Conservation (phyloP, 2,888 invertebrate genomes). For the Agapostemon virescens region DNA sequence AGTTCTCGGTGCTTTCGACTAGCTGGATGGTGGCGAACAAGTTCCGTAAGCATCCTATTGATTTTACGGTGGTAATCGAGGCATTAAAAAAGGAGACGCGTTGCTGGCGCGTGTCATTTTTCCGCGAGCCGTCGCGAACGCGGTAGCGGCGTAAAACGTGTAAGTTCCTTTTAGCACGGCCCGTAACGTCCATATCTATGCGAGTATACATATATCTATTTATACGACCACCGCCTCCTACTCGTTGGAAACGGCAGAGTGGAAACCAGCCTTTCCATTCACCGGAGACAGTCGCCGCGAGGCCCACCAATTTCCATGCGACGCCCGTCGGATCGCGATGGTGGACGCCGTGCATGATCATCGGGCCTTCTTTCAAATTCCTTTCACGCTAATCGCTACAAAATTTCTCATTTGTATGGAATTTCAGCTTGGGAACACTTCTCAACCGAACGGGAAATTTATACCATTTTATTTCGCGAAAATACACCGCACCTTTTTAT, state of each 20-base stretch:
- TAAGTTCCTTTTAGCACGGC: conserved; percentile 36
- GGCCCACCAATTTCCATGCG: conserved; percentile 21
- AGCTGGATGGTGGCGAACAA: too few species aligned
- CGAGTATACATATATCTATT: conserved; percentile 53
- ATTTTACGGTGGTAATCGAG: not conserved
- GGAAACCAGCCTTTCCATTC: conserved; percentile 42
- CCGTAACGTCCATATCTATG: conserved; percentile 43
- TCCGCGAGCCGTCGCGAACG: conserved; percentile 5
- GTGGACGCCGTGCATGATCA: not conserved
- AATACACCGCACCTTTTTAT: not conserved
- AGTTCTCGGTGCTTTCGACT: too few species aligned
- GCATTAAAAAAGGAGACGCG: conserved; percentile 25
- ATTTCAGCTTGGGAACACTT: not conserved
- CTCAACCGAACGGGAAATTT: not conserved
- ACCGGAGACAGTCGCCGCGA: not conserved
- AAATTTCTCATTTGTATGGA: not conserved
- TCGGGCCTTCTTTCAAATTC: not conserved
- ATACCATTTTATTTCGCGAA: not conserved
- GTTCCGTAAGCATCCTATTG: too few species aligned
- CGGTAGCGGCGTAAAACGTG: conserved; percentile 41
- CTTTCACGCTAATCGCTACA: not conserved
- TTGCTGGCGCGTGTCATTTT: conserved; percentile 19
- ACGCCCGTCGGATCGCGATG: conserved; percentile 28
- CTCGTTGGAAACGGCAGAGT: conserved; percentile 22
- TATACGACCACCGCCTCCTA: conserved; percentile 36